Percentiles rank a stretch among this genome's conserved stretches.
Conservation (phyloP, 2,797 vertebrate species). For the Petrocephalus sullivani region DNA sequence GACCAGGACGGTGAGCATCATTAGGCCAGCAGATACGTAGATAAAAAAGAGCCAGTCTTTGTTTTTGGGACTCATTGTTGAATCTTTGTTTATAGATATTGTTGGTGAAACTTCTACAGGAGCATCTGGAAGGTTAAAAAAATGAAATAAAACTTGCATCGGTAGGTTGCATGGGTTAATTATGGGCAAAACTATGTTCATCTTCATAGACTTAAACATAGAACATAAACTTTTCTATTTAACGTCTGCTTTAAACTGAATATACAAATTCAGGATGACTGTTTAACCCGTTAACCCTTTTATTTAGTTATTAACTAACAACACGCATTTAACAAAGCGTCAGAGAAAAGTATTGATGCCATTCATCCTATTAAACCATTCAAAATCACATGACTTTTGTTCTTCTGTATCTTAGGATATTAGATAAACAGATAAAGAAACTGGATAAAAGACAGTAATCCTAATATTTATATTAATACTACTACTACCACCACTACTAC, state of each 20-base stretch:
- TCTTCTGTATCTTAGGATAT: too few relatives aligned
- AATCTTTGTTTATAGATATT: background rate
- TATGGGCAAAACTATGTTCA: background rate
- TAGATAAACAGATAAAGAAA: background rate
- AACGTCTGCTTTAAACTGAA: background rate
- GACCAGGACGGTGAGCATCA: background rate
- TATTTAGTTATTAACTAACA: background rate
- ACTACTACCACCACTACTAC: background rate
- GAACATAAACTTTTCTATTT: background rate
- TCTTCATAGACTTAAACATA: background rate
- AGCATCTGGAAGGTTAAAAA: background rate
- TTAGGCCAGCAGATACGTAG: conserved; percentile 25
- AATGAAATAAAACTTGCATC: background rate
- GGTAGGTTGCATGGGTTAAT: background rate
- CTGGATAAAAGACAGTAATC: background rate
- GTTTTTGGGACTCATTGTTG: background rate
- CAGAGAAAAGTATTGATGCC: background rate
- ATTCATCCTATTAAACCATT: background rate
- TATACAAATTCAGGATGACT: background rate
- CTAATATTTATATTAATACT: background rate
- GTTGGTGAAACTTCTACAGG: background rate
- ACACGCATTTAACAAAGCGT: background rate
- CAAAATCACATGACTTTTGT: too few relatives aligned
- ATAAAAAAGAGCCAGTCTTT: background rate
- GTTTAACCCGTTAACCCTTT: background rate